Conservation (phyloP, 1,140 invertebrate genomes). For the Papilio polyxenes region DNA sequence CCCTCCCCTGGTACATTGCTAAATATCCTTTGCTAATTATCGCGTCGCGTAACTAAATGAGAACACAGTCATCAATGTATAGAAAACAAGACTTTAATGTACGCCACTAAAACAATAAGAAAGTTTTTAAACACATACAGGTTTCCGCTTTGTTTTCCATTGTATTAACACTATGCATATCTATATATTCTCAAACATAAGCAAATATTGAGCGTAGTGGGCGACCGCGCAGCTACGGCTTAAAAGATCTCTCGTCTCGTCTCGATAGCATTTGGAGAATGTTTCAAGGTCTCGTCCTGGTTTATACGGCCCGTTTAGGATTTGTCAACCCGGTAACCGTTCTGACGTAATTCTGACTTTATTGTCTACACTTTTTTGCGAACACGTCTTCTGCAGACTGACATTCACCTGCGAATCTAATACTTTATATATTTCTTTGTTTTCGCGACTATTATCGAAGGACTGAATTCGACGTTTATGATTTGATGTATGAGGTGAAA, state of each 20-base stretch:
- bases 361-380: conserved; percentile 33
- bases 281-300: conserved; percentile 78
- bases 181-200: conserved; percentile 47
- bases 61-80: conserved; percentile 25
- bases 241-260: too few species aligned
- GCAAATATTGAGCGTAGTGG: conserved; percentile 63
- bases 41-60: conserved; percentile 44
- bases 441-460: neutral
- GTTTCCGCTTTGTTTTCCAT: conserved; percentile 33
- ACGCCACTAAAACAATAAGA: conserved; percentile 40
- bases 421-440: neutral
- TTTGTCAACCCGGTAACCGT: conserved; percentile 70
- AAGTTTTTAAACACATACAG: conserved; percentile 38
- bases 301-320: conserved; percentile 72
- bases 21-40: conserved; percentile 60
- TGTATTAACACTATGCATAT: conserved; percentile 31
- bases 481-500: conserved; percentile 32
- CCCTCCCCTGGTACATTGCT: conserved; percentile 60
- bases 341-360: conserved; percentile 34
- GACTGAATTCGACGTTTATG: too few species aligned
- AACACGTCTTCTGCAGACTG: conserved; percentile 13
- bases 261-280: conserved; percentile 78
- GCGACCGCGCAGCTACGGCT: conserved; percentile 61
- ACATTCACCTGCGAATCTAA: neutral
- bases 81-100: conserved; percentile 28